phyloP scores from a whole-genome alignment of 2,797 vertebrate species.

The Hypotaenidia philippensis region DNA sequence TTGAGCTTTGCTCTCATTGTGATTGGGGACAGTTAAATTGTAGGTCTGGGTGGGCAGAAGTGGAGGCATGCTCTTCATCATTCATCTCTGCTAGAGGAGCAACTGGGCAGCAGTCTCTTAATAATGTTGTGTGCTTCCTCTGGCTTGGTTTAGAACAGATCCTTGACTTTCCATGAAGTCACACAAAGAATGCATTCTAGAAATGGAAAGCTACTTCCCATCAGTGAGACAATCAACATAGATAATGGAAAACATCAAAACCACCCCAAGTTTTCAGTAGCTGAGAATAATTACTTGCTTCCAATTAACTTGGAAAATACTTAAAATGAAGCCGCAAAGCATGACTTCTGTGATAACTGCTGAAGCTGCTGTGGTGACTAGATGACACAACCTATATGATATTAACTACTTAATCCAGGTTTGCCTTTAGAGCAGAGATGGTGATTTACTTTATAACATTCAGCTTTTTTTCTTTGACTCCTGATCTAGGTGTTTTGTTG shows the following conservation, averaged over 20 bases:
- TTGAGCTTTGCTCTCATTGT: not conserved
- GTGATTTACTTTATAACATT: not conserved
- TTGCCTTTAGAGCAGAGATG: not conserved
- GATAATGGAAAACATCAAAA: not conserved
- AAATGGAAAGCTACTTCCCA: not conserved
- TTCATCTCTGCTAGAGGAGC: not conserved
- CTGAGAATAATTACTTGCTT: slow-evolving; percentile 1
- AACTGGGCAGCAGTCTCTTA: not conserved
- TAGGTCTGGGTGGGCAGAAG: not conserved
- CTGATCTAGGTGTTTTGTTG: not conserved
- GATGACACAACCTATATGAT: not conserved
- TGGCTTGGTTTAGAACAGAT: not conserved
- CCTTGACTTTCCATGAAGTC: not conserved
- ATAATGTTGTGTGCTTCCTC: not conserved
- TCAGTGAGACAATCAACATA: not conserved
- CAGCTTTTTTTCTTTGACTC: not conserved
- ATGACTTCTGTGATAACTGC: not conserved
- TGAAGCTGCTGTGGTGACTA: not conserved
- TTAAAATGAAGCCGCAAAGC: not conserved
- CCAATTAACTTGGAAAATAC: not conserved
- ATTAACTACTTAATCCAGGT: not conserved
- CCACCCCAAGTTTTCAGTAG: not conserved
- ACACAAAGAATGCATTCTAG: not conserved
- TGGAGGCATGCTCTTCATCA: not conserved
- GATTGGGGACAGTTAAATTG: not conserved